Evolutionary conservation across 2,888 invertebrate genomes (phyloP), one percentile per base, ranked within the genome.

Genomic region (Fissipunctia ypsillon): DNA sequence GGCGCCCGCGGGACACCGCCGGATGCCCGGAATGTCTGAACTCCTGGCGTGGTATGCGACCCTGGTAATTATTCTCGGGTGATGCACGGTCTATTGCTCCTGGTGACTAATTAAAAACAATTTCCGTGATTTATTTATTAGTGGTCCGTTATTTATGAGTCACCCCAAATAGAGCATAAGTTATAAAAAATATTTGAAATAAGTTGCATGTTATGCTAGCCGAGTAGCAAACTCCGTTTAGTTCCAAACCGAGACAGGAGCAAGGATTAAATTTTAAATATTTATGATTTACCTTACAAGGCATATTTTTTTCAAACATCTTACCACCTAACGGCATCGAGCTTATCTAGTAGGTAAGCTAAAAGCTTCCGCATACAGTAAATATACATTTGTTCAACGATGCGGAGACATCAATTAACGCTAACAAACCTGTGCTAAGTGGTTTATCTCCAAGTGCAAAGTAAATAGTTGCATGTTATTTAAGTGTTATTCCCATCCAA

Each of bases 1-100:
- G 90, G 90, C 90, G 90, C 91, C 93, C 91, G 90, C 89, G 91
- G 91, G 92, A 90, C 86, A 87, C 86, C 70, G 84, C 89, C 91
- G 92, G 91, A 93, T 93, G 90, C 91, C 83, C 84, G 78, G 88
- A 87, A 90, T 92, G 89, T 87, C 88, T 89, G 84, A 91, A 87
- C 91, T 93, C 88, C 88, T 88, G 87, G 84, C 78, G 82, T 78
- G 93, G 90, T 91, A 94, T 95, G 94, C 90, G 82, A 86, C 86
- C 91, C 91, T 92, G 91, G 94, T 95, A 93, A 94, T 94, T 95
- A 95, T 85, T 89, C 81, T 86, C 83, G 84, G 87, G 78, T 88
- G 88, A 83, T 74, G 84, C 88, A 89, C 87, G 88, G 84, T 86
- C 87, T 87, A 88, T 88, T 91, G 88, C 89, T 85, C 80, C 82